Percentiles rank a stretch among this genome's conserved stretches.
These are phyloP conservation scores for Catharus bicknelli DNA, from an alignment of 2,113 vertebrate species.

Conservation along the genomic window DNA sequence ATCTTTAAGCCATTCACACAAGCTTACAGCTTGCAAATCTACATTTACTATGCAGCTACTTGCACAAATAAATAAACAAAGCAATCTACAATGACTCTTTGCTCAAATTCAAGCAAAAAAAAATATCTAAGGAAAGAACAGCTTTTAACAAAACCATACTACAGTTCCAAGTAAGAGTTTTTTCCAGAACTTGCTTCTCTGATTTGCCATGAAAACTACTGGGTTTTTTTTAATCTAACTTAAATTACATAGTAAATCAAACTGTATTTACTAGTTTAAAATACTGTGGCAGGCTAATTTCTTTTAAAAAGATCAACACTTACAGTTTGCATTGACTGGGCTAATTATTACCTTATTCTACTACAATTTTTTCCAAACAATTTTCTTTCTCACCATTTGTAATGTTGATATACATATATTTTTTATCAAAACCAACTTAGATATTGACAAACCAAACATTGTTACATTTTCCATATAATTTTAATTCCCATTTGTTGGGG, in stretches of 20 bases:
- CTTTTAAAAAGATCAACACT: neutral
- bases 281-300: neutral
- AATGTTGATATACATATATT: neutral
- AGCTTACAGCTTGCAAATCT: neutral
- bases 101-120: neutral
- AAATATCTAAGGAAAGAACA: neutral
- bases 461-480: neutral
- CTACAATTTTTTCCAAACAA: neutral
- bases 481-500: neutral
- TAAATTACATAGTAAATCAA: neutral
- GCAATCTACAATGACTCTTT: neutral
- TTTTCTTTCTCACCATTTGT: neutral
- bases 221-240: neutral
- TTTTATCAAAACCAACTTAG: neutral
- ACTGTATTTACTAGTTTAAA: neutral
- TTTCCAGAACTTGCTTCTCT: neutral
- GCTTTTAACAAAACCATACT: neutral
- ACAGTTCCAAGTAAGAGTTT: neutral
- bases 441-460: neutral
- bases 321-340: neutral
- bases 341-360: constrained; percentile 6
- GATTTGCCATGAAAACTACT: neutral
- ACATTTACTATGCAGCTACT: neutral
- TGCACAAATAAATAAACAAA: neutral
- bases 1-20: neutral